These are phyloP conservation scores for Plemyria rubiginata DNA, from an alignment of 2,888 invertebrate genomes.

Conservation along the genomic window DNA sequence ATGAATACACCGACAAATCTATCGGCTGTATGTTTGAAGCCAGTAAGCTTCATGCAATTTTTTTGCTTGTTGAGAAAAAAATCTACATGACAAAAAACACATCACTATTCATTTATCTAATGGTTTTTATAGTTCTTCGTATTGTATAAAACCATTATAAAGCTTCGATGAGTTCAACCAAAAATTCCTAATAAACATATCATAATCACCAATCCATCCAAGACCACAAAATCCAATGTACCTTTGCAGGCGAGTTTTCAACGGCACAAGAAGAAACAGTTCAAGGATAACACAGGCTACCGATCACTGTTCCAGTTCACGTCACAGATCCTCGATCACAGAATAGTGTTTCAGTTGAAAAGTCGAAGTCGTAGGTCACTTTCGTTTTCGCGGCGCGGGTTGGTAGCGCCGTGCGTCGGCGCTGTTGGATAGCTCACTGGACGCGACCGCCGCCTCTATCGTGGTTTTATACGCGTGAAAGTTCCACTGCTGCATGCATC, in stretches of 20 bases:
- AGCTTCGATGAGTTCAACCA: not conserved
- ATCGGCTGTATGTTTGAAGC: not conserved
- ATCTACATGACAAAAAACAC: no score
- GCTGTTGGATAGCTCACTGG: conserved; percentile 68
- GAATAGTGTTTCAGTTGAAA: conserved; percentile 45
- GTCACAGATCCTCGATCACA: conserved; percentile 71
- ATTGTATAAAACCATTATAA: not conserved
- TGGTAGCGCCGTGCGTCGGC: conserved; percentile 60
- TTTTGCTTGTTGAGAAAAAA: no score
- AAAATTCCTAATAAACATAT: conserved; percentile 33
- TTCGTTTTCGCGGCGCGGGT: conserved; percentile 72
- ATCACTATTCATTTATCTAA: not conserved
- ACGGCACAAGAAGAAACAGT: conserved; percentile 69
- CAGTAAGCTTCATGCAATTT: not conserved
- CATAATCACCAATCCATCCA: conserved; percentile 37
- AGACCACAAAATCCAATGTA: conserved; percentile 63
- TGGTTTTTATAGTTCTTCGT: not conserved
- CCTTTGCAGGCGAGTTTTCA: conserved; percentile 71
- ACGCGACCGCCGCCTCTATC: conserved; percentile 68
- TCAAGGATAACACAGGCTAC: conserved; percentile 81
- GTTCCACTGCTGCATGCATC: conserved; percentile 61
- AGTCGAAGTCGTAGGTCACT: conserved; percentile 56
- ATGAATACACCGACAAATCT: not conserved
- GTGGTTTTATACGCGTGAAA: conserved; percentile 82
- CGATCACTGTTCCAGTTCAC: conserved; percentile 81